Base-by-base conservation (phyloP, 2,888 invertebrate genomes). In the Ceriagrion tenellum region DNA sequence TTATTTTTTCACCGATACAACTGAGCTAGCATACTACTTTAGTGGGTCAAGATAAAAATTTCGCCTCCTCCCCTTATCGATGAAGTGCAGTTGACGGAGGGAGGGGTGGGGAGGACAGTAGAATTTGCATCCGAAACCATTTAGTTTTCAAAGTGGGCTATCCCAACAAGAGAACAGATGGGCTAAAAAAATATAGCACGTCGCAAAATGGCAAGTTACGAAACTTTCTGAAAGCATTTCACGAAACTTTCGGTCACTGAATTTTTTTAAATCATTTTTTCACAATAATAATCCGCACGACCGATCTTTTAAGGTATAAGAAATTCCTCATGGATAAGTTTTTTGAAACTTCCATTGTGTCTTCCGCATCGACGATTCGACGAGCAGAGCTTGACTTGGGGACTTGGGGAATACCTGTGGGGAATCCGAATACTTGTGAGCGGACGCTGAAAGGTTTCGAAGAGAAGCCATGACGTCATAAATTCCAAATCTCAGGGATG, bases 71-170 rank as follows among this genome's bases (percentile, higher is more conserved):
- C n/a, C 81, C 0, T 16, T 18, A 47, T 26, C 35, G 81, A 26
- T n/a, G 16, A 16, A 18, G 35, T 13, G 35, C 30, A 81, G 0
- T 35, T 13, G 16, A 35, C 12, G 18, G 81, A 18, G 35, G 35
- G 2, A 59, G 59, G 12, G 59, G 4, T 20, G 1, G 8, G 47
- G 47, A 47, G 47, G 47, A 47, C 47, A 26, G 69, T 30, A 30
- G 35, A 35, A 81, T 81, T 81, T 81, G 81, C 81, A 81, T 81
- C n/a, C 35, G 81, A 16, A 81, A 81, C 35, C 81, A 81, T 35
- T 81, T 81, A 81, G 81, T 81, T 81, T n/a, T 30, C 30, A 35
- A 81, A 81, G 16, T 81, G 26, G 35, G 81, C 13, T 30, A 18
- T 18, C 35, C 16, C 16, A 81, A 18, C 69, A 16, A 3, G 81